Base-by-base conservation (phyloP, 1,140 invertebrate species). In the Drosophila baimaii region DNA sequence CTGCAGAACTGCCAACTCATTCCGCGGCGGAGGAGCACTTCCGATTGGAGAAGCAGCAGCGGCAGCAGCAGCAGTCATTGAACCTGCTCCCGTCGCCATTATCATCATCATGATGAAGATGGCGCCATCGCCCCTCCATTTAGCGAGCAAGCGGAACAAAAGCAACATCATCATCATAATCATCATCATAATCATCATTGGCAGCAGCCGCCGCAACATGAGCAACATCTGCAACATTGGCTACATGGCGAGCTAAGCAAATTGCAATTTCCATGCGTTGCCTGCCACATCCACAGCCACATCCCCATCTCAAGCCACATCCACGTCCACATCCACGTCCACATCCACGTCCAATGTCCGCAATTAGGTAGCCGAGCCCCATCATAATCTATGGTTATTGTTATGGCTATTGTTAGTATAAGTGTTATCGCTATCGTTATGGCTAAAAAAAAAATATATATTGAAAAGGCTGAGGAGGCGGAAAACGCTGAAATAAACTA, bases 381-480 rank as follows among this genome's bases (percentile, higher is more conserved):
- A 75, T 74, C 75, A 59, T 85, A 64, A 81, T 81, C 77, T 75
- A 64, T 77, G 77, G 81, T 65, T 77, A 68, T 81, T 74, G 77
- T 65, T 77, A 82, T 83, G 63, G 65, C 75, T 57, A 73, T 84
- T 78, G 75, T 72, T 65, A 65, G 65, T 58, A 66, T 57, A 44
- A 58, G 57, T 62, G 57, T 73, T 63, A 62, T 73, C 41, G 47
- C 49, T 61, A 51, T 69, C 35, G 58, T 73, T 63, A 56, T 65
- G 43, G 51, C 72, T 31, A 56, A 75, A 57, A 56, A n/a, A n/a
- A n/a, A n/a, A n/a, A n/a, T n/a, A n/a, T 74, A 73, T 74, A 73
- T 74, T 55, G 39, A 69, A 70, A 56, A 31, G 17, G 21, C 63
- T 35, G 12, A 21, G 29, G 12, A 21, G 29, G 29, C 51, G 51